These are phyloP conservation scores for Lottia gigantea DNA, from an alignment of 2,888 invertebrate species.

Conservation along the genomic window DNA sequence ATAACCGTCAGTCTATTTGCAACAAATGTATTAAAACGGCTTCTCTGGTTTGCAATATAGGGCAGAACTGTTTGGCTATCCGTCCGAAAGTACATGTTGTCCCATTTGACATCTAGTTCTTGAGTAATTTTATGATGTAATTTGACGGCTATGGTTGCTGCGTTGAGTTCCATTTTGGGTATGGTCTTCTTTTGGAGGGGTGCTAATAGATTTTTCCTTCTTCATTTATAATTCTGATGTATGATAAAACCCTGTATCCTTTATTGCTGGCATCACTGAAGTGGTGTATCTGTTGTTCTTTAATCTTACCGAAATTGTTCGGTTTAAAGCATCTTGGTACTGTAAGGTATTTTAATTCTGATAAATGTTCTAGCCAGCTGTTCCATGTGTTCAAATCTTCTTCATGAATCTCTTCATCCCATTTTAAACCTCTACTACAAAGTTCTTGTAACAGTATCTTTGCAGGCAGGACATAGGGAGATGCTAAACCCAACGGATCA, in stretches of 20 bases:
- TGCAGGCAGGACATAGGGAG: constrained; percentile 15
- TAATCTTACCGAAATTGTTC: neutral
- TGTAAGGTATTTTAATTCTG: neutral
- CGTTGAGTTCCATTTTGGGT: constrained; percentile 13
- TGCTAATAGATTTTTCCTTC: constrained; percentile 10
- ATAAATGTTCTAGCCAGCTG: constrained; percentile 13
- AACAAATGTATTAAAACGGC: constrained; percentile 11
- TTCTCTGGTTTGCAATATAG: constrained; percentile 19
- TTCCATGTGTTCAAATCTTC: constrained; percentile 9
- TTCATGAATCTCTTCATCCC: constrained; percentile 11
- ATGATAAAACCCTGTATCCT: constrained; percentile 11
- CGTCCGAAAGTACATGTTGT: constrained; percentile 17
- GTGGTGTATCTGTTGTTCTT: constrained; percentile 1
- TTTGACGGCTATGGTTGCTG: constrained; percentile 15
- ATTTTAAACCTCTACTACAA: neutral
- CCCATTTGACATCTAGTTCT: neutral
- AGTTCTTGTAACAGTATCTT: constrained; percentile 14
- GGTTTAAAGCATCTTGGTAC: constrained; percentile 4
- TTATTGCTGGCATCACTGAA: constrained; percentile 8
- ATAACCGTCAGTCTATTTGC: constrained; percentile 10
- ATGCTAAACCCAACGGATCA: constrained; percentile 19
- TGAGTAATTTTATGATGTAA: constrained; percentile 7
- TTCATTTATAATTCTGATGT: neutral
- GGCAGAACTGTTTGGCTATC: constrained; percentile 17
- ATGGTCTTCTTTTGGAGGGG: constrained; percentile 15